Evolutionary conservation across 2,113 vertebrate genomes (phyloP), one percentile per base, ranked within the genome.

Genomic region (Pelusios castaneus): DNA sequence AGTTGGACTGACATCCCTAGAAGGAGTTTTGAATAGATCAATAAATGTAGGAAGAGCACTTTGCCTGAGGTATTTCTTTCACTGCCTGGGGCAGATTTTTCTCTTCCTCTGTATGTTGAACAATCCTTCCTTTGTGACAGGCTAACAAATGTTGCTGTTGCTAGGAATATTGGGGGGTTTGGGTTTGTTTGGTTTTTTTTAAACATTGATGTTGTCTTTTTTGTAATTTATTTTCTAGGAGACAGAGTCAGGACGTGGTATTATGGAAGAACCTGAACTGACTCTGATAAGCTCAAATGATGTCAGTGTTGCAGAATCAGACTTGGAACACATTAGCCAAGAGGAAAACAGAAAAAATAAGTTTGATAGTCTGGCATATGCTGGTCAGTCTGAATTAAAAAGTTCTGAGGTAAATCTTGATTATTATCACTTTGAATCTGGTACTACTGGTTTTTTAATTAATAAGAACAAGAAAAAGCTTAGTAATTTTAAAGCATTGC

Each of bases 221-320:
- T 16, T 90, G 16, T 85, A 47, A 83, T 82, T 81, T 89, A 55
- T 85, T 86, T 45, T 31, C 73, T 86, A 99, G 99, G 98, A 98
- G 80, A 92, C 93, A 3, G 97, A 96, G n/a, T 95, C 91, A 83
- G 97, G 98, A 60, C 83, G 3, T 84, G 99, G 99, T 6, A 99
- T 99, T 95, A 98, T 99, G 97, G 99, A 99, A 91, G 99, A 99
- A 93, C 98, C 99, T 1, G 98, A 98, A 63, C 98, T 99, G 58
- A 98, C 99, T 1, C 91, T 99, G 41, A 49, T 98, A 85, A 99
- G 98, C 92, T 96, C 98, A 87, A 98, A 97, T 9, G 99, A 99
- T 77, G 95, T 96, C 79, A 99, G 98, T 8, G 60, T 97, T 85
- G 95, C 97, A 73, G 98, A 98, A 81, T 97, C 96, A 8, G 98